These are phyloP conservation scores for Myodes glareolus DNA, from an alignment of 2,113 vertebrate genomes.

Conservation along the genomic window DNA sequence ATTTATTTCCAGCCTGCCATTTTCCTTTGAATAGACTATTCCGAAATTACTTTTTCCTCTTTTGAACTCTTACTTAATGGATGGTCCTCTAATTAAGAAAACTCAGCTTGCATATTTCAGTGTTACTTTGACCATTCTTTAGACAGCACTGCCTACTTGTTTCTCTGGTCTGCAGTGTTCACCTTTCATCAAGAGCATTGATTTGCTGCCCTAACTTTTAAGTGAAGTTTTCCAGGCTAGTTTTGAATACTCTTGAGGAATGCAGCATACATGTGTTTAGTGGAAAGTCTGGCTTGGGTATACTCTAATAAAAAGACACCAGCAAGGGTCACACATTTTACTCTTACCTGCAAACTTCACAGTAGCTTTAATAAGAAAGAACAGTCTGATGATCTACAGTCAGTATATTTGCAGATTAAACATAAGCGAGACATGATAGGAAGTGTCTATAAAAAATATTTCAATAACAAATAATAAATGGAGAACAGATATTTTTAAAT, in stretches of 20 bases:
- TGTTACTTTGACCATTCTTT: neutral
- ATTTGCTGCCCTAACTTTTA: neutral
- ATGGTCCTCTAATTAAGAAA: neutral
- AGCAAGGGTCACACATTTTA: neutral
- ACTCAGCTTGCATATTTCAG: neutral
- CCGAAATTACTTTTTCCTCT: neutral
- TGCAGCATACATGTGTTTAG: neutral
- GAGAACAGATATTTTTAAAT: neutral
- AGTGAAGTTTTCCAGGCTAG: neutral
- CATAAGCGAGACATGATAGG: neutral
- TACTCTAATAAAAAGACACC: neutral
- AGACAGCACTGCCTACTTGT: neutral
- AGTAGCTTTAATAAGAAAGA: neutral
- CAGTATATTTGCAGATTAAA: neutral
- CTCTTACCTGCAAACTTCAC: neutral
- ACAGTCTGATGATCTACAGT: neutral
- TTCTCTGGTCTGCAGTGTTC: neutral
- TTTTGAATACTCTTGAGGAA: neutral
- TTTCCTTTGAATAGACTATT: constrained; percentile 48
- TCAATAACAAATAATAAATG: neutral
- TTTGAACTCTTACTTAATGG: neutral
- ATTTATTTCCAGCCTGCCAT: constrained; percentile 26
- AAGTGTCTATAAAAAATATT: neutral
- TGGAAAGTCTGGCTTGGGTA: neutral
- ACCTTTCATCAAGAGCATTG: neutral